Evolutionary conservation across 2,797 vertebrate species (phyloP).

Genomic region (Fringilla coelebs): DNA sequence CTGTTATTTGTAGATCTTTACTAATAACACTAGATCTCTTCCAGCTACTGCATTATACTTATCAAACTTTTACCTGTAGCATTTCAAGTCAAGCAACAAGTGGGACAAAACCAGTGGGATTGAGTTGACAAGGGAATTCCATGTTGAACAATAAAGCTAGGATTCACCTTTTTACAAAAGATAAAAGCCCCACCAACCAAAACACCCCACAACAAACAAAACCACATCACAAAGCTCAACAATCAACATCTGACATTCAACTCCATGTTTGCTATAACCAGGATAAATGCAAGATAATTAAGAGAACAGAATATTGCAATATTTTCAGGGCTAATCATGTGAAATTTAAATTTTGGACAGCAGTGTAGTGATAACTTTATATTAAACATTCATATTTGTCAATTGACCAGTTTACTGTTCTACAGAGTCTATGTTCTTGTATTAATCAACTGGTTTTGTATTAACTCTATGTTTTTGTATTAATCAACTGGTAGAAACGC

Average conservation of each 20-base stretch:
- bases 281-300: neutral
- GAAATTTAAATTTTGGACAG: neutral
- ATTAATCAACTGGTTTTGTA: neutral
- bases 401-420: neutral
- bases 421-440: neutral
- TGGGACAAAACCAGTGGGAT: neutral
- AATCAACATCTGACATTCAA: neutral
- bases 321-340: neutral
- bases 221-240: neutral
- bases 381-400: neutral
- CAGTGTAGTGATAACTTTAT: neutral
- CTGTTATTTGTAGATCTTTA: neutral
- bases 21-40: neutral
- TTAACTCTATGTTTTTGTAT: neutral
- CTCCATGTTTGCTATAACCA: neutral
- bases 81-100: neutral
- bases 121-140: neutral
- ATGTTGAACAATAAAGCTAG: neutral
- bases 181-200: neutral
- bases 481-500: neutral
- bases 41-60: neutral
- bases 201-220: neutral
- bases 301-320: neutral
- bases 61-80: neutral
- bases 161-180: neutral